Conservation (phyloP, 2,113 vertebrate species). For the Serinus canaria region DNA sequence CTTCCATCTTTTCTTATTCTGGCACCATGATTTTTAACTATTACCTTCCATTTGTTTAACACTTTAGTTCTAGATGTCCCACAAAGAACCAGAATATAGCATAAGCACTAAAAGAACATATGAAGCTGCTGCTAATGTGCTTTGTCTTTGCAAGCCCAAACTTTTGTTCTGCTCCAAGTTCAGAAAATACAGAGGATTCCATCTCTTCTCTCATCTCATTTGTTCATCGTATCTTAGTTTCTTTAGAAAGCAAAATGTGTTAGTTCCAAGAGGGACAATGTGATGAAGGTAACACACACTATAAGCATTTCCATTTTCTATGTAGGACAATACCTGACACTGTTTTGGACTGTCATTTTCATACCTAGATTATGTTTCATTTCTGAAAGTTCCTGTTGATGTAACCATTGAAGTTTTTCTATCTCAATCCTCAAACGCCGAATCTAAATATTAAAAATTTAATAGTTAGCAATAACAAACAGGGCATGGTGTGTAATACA, state of each 20-base stretch:
- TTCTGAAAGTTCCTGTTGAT: slow-evolving; percentile 94
- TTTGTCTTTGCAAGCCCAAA: background rate
- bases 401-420: slow-evolving; percentile 96
- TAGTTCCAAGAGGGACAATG: background rate
- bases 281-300: background rate
- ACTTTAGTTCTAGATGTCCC: background rate
- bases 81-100: background rate
- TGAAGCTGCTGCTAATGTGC: background rate
- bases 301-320: background rate
- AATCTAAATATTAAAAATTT: slow-evolving; percentile 76
- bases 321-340: background rate
- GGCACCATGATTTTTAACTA: background rate
- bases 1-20: background rate
- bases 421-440: slow-evolving; percentile 95
- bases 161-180: background rate
- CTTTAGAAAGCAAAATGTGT: background rate
- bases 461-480: background rate
- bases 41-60: background rate
- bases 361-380: slow-evolving; percentile 98
- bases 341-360: background rate
- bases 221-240: background rate
- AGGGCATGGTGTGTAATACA: background rate
- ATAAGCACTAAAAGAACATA: background rate
- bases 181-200: background rate
- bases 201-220: background rate